Base-by-base conservation (phyloP, 2,888 invertebrate genomes). In the Poecilobothrus nobilitatus region DNA sequence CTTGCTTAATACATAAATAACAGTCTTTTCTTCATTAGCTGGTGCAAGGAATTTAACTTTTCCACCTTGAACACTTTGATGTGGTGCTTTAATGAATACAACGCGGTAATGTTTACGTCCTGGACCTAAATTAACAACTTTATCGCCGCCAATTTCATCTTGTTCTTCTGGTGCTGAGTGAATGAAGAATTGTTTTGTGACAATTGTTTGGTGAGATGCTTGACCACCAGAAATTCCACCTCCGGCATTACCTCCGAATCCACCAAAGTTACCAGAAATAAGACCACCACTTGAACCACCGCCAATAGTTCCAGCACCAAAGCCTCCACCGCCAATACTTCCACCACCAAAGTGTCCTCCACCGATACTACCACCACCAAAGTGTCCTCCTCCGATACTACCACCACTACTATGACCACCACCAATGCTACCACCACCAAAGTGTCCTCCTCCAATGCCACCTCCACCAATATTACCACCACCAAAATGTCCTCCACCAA, bases 141-240 rank as follows among this genome's bases (percentile, higher is more conserved):
- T 77, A 71, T 81, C 79, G 67, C 77, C 78, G 69, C 75, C 76
- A 66, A 79, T 79, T n/a, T 74, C 73, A 22, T 79, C 79, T 0
- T 72, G 74, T 69, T 82, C 82, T 72, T 82, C 81, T 63, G 82
- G 82, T 0, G 82, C 81, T 2, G 81, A 79, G 72, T 82, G 82
- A 33, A 82, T 78, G 70, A 78, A 82, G 75, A 82, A 81, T 37
- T 81, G 78, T 73, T 82, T 82, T 1, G 80, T 79, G 21, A 76
- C 33, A 18, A 72, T 70, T 63, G 74, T 74, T 68, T 72, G 72
- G 34, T 71, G 68, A 15, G 66, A 21, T 1, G 41, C 69, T 27
- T 66, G 68, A 0, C 63, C 63, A 18, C 22, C 9, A 15, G 68
- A 71, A n/a, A 68, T 68, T 1, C 65, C 66, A 9, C 66, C 69